These are phyloP conservation scores for Ctena decussata DNA, from an alignment of 2,888 invertebrate genomes.

Conservation along the genomic window DNA sequence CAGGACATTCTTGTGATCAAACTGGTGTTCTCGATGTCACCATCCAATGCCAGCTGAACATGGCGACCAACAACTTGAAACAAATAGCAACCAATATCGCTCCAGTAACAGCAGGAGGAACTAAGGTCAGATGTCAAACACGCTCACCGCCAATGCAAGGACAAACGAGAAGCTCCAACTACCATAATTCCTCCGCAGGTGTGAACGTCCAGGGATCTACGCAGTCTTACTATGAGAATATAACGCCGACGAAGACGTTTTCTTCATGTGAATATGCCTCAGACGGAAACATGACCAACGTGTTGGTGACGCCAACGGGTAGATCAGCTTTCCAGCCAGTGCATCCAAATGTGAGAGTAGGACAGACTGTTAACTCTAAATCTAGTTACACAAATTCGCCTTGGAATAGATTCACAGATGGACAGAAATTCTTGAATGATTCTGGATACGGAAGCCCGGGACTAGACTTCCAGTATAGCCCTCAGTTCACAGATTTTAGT, in stretches of 20 bases:
- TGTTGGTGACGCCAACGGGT: neutral
- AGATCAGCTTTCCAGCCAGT: neutral
- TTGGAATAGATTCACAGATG: neutral
- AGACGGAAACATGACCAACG: neutral
- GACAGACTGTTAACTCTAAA: neutral
- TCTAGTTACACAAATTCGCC: neutral
- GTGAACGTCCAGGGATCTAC: neutral
- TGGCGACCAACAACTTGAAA: constrained; percentile 50
- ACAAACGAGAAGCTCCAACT: neutral
- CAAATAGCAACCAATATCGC: constrained; percentile 42
- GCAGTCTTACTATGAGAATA: neutral
- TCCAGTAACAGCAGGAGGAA: neutral
- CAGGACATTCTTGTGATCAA: constrained; percentile 19
- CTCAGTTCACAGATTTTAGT: neutral
- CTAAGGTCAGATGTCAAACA: neutral
- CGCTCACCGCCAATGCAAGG: neutral
- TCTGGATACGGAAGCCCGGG: constrained; percentile 62
- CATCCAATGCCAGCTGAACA: constrained; percentile 64
- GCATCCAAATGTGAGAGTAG: neutral
- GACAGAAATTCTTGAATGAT: constrained; percentile 47
- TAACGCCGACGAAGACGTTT: constrained; percentile 22
- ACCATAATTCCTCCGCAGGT: too few relatives aligned
- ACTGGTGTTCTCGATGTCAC: constrained; percentile 60
- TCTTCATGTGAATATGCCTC: constrained; percentile 29
- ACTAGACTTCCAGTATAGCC: neutral